Base-by-base conservation (phyloP, 2,888 invertebrate genomes). In the Rotaria socialis region DNA sequence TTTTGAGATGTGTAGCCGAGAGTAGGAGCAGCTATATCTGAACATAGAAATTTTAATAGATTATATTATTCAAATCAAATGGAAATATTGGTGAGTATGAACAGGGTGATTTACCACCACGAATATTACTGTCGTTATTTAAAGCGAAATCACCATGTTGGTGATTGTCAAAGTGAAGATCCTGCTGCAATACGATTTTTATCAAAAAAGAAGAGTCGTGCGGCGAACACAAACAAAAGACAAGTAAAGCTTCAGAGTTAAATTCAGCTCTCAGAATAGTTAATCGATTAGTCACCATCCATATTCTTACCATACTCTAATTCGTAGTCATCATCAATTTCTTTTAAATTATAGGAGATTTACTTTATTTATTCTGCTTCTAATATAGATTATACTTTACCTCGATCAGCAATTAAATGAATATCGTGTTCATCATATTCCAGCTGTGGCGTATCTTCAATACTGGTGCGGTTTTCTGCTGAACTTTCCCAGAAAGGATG, bases 381-480 rank as follows among this genome's bases (percentile, higher is more conserved):
- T 60, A 5, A n/a, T 27, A 60, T n/a, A n/a, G n/a, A 60, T 60
- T 14, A 47, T n/a, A 19, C 5, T 43, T 47, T 80, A 80, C 80
- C 80, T 80, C 47, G 41, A 80, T 80, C 80, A n/a, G 80, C 80
- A 80, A 80, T 80, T n/a, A 80, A n/a, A 47, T 22, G 22, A 24
- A 80, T 80, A 47, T 43, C 24, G 5, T 80, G 47, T 47, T 80
- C 80, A 47, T 80, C 80, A 47, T 47, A 80, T 47, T 80, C 80
- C 3, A 80, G 41, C 47, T 80, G 80, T 47, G 80, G 80, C 19
- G 6, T 35, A 47, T 80, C 80, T 80, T 80, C 80, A 10, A 47
- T 43, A 47, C 24, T 47, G 8, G 47, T 43, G 0, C 80, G 80
- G 35, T 67, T 67, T 27, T 16, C 67, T 16, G 35, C 16, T 0